phyloP scores from a whole-genome alignment of 2,888 invertebrate genomes.

The Eupeodes luniger region DNA sequence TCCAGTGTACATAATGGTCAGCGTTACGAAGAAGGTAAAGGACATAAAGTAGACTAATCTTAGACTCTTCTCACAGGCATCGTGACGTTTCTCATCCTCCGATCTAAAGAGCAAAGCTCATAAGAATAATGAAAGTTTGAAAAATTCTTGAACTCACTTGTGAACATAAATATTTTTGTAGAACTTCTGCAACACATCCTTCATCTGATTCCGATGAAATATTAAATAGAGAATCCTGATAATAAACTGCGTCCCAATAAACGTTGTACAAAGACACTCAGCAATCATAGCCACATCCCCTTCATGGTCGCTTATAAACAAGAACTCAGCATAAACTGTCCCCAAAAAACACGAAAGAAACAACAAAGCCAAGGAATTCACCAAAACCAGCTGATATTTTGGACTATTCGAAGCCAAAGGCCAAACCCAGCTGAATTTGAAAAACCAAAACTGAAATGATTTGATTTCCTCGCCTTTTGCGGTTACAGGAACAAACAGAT shows the following conservation, averaged over 20 bases:
- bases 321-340: constrained; percentile 65
- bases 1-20: constrained; percentile 42
- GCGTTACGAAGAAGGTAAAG: constrained; percentile 53
- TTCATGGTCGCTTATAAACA: constrained; percentile 64
- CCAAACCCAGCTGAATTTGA: constrained; percentile 75
- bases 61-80: constrained; percentile 30
- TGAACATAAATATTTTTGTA: constrained; percentile 70
- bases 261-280: constrained; percentile 70
- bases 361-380: constrained; percentile 22
- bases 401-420: constrained; percentile 55
- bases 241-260: constrained; percentile 71
- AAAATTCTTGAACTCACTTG: constrained; percentile 15
- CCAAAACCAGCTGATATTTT: constrained; percentile 11
- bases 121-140: too few relatives aligned
- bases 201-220: constrained; percentile 43
- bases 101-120: constrained; percentile 21
- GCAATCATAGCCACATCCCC: constrained; percentile 64
- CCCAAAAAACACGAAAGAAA: constrained; percentile 51
- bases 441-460: constrained; percentile 58
- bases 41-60: constrained; percentile 60
- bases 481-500: constrained; percentile 41
- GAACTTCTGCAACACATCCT: constrained; percentile 61
- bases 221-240: constrained; percentile 58
- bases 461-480: constrained; percentile 35
- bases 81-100: constrained; percentile 51